Conservation (phyloP, 2,888 invertebrate genomes). For the Tachina grossa region DNA sequence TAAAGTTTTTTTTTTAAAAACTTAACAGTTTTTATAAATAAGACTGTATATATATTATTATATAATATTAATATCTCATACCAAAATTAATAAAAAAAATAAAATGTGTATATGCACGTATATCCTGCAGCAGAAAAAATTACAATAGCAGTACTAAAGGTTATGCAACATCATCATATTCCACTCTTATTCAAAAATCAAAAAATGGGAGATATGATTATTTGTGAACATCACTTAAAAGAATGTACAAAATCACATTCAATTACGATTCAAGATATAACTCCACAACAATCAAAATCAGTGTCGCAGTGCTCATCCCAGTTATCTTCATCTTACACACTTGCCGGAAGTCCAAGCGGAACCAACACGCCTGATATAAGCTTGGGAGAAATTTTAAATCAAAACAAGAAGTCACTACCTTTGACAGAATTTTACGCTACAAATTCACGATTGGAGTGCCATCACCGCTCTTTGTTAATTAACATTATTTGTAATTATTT, state of each 20-base stretch:
- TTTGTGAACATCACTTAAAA: not conserved
- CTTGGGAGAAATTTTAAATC: too few species aligned
- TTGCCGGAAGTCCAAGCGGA: not conserved
- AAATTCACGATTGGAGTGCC: conserved; percentile 4
- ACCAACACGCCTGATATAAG: not conserved
- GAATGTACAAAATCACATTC: not conserved
- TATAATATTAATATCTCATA: too few species aligned
- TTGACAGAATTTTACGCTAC: not conserved
- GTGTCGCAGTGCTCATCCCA: conserved; percentile 5
- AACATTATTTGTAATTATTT: conserved; percentile 10
- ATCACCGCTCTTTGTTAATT: conserved; percentile 8
- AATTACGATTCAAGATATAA: not conserved
- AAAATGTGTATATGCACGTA: too few species aligned
- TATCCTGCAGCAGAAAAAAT: too few species aligned
- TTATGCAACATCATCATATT: too few species aligned
- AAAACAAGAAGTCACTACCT: not conserved
- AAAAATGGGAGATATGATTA: not conserved
- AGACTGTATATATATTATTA: too few species aligned
- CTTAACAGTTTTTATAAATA: too few species aligned
- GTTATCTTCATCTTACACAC: conserved; percentile 1
- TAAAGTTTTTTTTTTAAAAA: too few species aligned
- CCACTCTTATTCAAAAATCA: not conserved
- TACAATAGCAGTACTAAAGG: too few species aligned
- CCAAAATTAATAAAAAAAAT: too few species aligned
- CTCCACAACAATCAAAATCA: not conserved